phyloP scores from a whole-genome alignment of 2,113 vertebrate genomes.

The Odobenus rosmarus region DNA sequence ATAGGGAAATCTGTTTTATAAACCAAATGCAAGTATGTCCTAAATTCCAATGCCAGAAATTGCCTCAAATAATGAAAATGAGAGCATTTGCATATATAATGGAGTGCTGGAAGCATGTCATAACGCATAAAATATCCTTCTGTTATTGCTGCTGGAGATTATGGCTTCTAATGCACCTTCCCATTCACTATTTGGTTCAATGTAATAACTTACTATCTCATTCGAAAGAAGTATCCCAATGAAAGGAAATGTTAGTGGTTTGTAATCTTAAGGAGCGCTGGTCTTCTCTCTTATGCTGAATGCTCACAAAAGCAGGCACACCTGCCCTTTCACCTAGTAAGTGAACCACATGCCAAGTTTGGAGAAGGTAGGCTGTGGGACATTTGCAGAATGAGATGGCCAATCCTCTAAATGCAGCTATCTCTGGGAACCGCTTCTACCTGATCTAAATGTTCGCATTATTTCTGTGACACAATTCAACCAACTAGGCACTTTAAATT shows the following conservation, averaged over 20 bases:
- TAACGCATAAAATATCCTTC: slow-evolving; percentile 7
- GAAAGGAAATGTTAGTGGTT: not conserved
- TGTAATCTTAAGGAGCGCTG: not conserved
- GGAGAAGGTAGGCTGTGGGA: not conserved
- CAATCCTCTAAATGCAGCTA: not conserved
- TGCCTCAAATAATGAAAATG: slow-evolving; percentile 39
- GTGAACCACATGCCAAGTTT: not conserved
- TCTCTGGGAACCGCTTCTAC: not conserved
- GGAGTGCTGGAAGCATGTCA: not conserved
- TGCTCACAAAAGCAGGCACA: not conserved
- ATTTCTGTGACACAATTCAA: not conserved
- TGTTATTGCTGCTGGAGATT: not conserved
- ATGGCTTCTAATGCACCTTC: slow-evolving; percentile 8
- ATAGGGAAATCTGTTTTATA: not conserved
- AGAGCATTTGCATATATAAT: not conserved
- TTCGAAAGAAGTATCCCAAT: not conserved
- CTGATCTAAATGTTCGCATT: not conserved
- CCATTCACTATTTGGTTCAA: not conserved
- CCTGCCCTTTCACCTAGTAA: not conserved
- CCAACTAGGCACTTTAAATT: not conserved
- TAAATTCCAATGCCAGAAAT: not conserved
- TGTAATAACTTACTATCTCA: not conserved
- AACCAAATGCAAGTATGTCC: not conserved
- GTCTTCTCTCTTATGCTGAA: not conserved
- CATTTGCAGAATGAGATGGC: not conserved